Percentiles rank a stretch among this genome's conserved stretches.
phyloP scores from a whole-genome alignment of 2,888 invertebrate species.

The Morinoia aosen region DNA sequence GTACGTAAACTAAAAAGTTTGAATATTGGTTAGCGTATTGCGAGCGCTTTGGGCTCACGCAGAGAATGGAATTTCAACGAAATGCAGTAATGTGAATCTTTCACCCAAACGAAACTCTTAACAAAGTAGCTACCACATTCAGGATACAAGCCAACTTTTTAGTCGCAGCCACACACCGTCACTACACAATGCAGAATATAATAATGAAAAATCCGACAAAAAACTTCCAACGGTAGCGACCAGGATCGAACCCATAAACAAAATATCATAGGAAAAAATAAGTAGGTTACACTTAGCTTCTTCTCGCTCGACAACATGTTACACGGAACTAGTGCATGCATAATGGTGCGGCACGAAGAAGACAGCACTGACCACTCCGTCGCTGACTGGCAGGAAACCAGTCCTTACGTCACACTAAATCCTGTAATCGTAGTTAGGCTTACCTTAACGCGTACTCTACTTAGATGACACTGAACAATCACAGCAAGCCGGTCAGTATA shows the following conservation, averaged over 20 bases:
- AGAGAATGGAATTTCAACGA: not conserved
- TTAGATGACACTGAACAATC: constrained; percentile 43
- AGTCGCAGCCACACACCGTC: not conserved
- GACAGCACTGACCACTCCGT: not conserved
- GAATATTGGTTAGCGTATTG: too few species aligned
- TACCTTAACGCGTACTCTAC: constrained; percentile 13
- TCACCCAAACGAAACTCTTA: not conserved
- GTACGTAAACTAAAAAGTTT: too few species aligned
- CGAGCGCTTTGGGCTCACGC: not conserved
- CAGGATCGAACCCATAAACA: not conserved
- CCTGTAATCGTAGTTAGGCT: constrained; percentile 1
- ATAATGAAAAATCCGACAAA: not conserved
- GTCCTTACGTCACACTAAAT: not conserved
- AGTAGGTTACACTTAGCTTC: not conserved
- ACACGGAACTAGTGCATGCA: not conserved
- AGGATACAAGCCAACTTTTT: not conserved
- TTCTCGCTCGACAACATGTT: not conserved
- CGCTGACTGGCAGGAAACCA: not conserved
- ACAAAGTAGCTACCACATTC: not conserved
- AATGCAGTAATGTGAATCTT: not conserved
- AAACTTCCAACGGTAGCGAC: too few species aligned
- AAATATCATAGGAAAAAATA: not conserved
- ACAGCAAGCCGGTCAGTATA: constrained; percentile 34
- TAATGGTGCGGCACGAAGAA: not conserved
- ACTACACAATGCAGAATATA: not conserved